Evolutionary conservation across 2,888 invertebrate genomes (phyloP).

Genomic region (Agrochola lota): DNA sequence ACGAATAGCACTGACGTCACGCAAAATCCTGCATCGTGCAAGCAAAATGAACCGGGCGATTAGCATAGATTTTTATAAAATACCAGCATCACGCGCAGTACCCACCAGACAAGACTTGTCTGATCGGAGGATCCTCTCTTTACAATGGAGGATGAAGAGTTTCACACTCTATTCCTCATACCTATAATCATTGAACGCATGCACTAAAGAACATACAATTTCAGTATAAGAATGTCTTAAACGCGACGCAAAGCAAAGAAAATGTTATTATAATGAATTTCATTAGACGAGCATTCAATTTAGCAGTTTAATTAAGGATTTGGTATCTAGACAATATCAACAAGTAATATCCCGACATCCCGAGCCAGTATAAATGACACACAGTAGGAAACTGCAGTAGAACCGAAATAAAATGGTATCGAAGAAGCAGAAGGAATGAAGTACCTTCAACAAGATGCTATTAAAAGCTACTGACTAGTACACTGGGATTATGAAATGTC

Average conservation of each 20-base stretch:
- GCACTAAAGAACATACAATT: neutral
- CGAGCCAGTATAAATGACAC: constrained; percentile 5
- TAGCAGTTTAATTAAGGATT: constrained; percentile 33
- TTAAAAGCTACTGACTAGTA: neutral
- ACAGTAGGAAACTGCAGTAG: constrained; percentile 7
- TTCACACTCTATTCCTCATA: neutral
- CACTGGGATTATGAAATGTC: neutral
- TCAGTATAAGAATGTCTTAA: neutral
- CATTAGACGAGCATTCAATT: constrained; percentile 1
- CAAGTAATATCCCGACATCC: constrained; percentile 41
- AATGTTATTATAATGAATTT: neutral
- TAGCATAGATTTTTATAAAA: neutral
- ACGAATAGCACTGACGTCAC: neutral
- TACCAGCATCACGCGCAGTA: neutral
- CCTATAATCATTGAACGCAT: neutral
- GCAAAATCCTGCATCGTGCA: neutral
- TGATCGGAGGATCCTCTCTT: neutral
- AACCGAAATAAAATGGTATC: neutral
- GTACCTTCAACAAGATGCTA: neutral
- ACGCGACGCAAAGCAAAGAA: neutral
- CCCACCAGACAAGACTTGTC: neutral
- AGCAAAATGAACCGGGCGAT: neutral
- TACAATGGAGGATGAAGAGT: neutral
- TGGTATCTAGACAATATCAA: constrained; percentile 49
- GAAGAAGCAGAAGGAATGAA: neutral